These are phyloP conservation scores for Notiomystis cincta DNA, from an alignment of 2,113 vertebrate genomes.

Conservation along the genomic window DNA sequence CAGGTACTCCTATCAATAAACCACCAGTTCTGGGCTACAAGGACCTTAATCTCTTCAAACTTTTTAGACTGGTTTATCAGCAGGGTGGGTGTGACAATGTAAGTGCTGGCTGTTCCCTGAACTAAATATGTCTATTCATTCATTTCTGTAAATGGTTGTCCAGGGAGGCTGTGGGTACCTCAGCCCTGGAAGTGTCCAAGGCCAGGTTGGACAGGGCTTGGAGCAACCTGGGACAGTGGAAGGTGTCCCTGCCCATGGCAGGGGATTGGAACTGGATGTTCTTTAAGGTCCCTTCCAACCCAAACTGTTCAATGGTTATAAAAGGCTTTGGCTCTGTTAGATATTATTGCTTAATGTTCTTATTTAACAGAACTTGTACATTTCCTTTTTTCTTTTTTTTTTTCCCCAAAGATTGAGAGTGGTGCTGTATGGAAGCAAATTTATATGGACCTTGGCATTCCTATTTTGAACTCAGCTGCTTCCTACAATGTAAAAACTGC, in stretches of 20 bases:
- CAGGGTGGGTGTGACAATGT: constrained; percentile 94
- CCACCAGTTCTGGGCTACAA: constrained; percentile 97
- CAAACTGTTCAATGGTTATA: background rate
- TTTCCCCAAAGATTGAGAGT: constrained; percentile 84
- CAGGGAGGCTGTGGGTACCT: background rate
- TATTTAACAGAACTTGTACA: background rate
- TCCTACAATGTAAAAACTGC: constrained; percentile 99
- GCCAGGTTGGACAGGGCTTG: background rate
- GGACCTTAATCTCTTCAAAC: constrained; percentile 98
- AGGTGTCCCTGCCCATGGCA: background rate
- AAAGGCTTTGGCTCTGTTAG: background rate
- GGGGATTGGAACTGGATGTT: accelerated
- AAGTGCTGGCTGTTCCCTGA: constrained; percentile 50
- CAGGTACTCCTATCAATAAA: constrained; percentile 98
- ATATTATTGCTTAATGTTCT: background rate
- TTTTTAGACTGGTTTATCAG: constrained; percentile 91
- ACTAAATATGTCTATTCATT: background rate
- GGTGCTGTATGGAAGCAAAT: constrained; percentile 98
- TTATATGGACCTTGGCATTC: constrained; percentile 99
- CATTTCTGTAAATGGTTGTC: background rate
- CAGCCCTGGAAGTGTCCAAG: background rate
- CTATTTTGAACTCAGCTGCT: constrained; percentile 96
- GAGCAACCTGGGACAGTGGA: background rate
- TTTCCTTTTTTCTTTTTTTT: background rate
- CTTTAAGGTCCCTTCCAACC: background rate